phyloP scores from a whole-genome alignment of 2,888 invertebrate genomes.

The Thera britannica region DNA sequence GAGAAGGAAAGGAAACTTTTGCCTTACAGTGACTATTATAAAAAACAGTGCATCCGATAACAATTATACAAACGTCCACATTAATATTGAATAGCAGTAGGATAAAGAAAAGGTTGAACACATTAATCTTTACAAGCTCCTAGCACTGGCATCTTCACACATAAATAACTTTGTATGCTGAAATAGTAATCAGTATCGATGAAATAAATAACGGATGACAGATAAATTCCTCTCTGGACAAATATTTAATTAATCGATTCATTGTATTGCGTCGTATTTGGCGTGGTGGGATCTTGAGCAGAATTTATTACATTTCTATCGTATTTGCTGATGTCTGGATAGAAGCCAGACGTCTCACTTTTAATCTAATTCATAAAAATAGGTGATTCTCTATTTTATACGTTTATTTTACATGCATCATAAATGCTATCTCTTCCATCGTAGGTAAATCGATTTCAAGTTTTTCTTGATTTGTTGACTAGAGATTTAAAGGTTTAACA shows the following conservation, averaged over 20 bases:
- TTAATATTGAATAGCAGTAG: not conserved
- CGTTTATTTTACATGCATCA: too few species aligned
- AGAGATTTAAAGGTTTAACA: too few species aligned
- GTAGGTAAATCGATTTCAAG: too few species aligned
- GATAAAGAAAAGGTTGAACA: conserved; percentile 6
- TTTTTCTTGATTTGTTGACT: too few species aligned
- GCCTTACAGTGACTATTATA: not conserved
- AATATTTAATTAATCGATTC: conserved; percentile 48
- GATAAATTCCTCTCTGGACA: conserved; percentile 36
- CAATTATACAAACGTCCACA: not conserved
- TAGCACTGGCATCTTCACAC: conserved; percentile 31
- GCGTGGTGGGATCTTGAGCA: conserved; percentile 34
- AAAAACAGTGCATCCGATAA: not conserved
- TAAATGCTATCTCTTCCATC: too few species aligned
- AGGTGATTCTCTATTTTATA: too few species aligned
- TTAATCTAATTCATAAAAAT: too few species aligned
- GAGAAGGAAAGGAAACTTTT: too few species aligned
- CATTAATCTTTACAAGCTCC: conserved; percentile 30
- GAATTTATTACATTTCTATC: conserved; percentile 39
- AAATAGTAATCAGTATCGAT: conserved; percentile 34
- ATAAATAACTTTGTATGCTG: conserved; percentile 34
- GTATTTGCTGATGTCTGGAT: conserved; percentile 19
- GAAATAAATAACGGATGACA: conserved; percentile 36
- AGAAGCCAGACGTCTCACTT: conserved; percentile 1
- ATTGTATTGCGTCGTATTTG: conserved; percentile 41